Conservation (phyloP, 1,140 invertebrate genomes). For the Ostrea edulis region DNA sequence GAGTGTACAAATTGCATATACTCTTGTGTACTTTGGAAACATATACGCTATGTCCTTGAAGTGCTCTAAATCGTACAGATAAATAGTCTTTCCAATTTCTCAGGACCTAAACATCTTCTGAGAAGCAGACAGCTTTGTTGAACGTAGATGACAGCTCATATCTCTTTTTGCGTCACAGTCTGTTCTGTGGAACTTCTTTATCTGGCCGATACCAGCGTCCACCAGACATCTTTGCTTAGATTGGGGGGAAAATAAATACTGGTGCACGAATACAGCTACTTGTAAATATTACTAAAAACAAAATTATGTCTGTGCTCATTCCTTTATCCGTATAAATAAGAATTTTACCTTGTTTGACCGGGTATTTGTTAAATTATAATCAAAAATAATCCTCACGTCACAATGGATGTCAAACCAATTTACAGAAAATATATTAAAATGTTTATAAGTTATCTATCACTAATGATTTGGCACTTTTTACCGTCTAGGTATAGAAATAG, state of each 20-base stretch:
- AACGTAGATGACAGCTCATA: neutral
- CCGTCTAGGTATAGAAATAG: too few species aligned
- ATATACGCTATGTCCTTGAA: neutral
- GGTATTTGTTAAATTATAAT: too few species aligned
- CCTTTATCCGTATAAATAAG: neutral
- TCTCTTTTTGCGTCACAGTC: conserved; percentile 1
- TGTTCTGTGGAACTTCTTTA: neutral
- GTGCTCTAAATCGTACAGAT: conserved; percentile 1
- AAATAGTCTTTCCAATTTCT: neutral
- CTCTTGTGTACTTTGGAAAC: neutral
- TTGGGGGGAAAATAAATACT: too few species aligned
- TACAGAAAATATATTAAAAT: too few species aligned
- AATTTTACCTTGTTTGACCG: neutral
- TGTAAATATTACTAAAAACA: too few species aligned
- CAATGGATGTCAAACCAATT: too few species aligned
- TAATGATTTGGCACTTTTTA: too few species aligned
- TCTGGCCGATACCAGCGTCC: neutral
- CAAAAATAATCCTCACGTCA: too few species aligned
- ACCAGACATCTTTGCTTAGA: neutral
- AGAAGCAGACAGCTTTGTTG: neutral
- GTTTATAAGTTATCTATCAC: too few species aligned
- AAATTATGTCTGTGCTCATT: too few species aligned
- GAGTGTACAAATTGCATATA: neutral
- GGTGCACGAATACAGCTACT: too few species aligned
- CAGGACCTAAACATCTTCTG: neutral